These are phyloP conservation scores for Oenanthe oenanthe DNA, from an alignment of 2,113 vertebrate species.

Conservation along the genomic window DNA sequence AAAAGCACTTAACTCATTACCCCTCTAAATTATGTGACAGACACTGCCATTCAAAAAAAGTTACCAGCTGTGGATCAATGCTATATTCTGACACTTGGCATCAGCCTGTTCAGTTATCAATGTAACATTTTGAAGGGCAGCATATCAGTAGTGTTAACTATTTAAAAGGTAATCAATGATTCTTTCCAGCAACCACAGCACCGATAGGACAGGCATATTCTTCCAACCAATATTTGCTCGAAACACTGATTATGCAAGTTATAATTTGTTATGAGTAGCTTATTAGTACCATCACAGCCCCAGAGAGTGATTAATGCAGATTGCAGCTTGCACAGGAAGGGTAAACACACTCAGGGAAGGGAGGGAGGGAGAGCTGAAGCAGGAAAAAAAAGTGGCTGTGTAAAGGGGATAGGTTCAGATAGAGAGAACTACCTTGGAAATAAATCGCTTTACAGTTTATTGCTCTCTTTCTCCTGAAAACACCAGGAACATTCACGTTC, in stretches of 20 bases:
- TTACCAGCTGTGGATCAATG: background rate
- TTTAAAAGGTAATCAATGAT: background rate
- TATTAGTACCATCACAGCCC: background rate
- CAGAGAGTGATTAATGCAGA: background rate
- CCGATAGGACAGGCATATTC: background rate
- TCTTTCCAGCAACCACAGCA: background rate
- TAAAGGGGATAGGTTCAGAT: accelerated
- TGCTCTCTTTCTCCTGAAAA: background rate
- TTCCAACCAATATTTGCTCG: background rate
- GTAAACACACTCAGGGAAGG: background rate
- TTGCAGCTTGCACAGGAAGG: background rate
- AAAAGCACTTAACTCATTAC: background rate
- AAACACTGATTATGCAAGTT: background rate
- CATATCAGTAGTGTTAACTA: background rate
- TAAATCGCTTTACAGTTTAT: background rate
- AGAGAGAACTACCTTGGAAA: background rate
- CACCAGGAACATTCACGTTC: accelerated
- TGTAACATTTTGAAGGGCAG: background rate
- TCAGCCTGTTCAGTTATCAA: background rate
- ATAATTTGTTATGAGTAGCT: background rate
- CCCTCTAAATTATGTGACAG: background rate
- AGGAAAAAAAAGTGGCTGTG: background rate
- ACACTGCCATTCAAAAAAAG: background rate
- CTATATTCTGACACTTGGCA: background rate
- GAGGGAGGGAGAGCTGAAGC: background rate